Evolutionary conservation across 2,888 invertebrate species (phyloP), one percentile per base, ranked within the genome.

Genomic region (Tetramorium bicarinatum): DNA sequence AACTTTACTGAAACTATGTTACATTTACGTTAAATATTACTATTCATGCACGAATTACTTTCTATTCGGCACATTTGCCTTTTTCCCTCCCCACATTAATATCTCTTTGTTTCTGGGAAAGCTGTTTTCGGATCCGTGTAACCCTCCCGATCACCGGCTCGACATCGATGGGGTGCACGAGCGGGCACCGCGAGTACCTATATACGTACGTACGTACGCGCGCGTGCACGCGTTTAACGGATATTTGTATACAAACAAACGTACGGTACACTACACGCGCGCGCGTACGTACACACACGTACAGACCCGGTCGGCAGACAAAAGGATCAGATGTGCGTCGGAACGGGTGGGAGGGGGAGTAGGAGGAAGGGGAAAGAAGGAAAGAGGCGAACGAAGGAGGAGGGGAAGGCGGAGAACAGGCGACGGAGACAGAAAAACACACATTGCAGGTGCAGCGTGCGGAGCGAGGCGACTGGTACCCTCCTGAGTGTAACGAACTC

Each of bases 191-290:
- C 38, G 66, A 29, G 18, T 47, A 75, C 34, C 34, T 49, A 34
- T 34, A 29, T 69, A 18, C 25, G 29, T 54, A 49, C 44, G 44
- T 61, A 34, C 34, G 41, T 34, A 25, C n/a, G 59, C 52, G 54
- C 52, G 67, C 21, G 44, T 29, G 59, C 64, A 38, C 25, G 34
- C 21, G 44, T 79, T 79, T 56, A 71, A 79, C 56, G 59, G 79
- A 80, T 71, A 80, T 71, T 71, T 71, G 71, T 80, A 38, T 71
- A 61, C 71, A 80, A 71, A 79, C 59, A 71, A 71, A 61, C n/a
- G 47, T 79, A 59, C 44, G 44, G 25, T 52, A 34, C 64, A 44
- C 9, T 61, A 21, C 2, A 56, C 67, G 44, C 38, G 44, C 38
- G 52, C 76, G 81, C 75, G 49, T n/a, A 21, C 25, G 15, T 21